Conservation (phyloP, 1,140 invertebrate species). For the Philotrypesis tridentata region DNA sequence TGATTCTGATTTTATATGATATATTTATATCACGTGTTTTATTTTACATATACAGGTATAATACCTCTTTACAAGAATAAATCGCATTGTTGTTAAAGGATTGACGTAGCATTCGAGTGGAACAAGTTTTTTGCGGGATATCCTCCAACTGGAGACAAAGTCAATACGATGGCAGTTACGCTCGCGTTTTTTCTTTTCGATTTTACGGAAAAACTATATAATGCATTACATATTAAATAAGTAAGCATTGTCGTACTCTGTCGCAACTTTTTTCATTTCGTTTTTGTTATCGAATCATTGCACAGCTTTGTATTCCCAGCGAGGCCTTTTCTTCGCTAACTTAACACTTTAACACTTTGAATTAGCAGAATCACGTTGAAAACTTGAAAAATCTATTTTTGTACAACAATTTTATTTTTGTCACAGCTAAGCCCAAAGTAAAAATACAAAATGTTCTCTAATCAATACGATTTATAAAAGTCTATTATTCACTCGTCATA, state of each 20-base stretch:
- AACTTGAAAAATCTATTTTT: constrained; percentile 41
- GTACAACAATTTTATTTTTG: constrained; percentile 10
- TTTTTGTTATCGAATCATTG: constrained; percentile 34
- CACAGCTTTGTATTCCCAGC: constrained; percentile 50
- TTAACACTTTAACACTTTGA: constrained; percentile 18
- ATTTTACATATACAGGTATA: constrained; percentile 55
- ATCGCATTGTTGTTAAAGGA: constrained; percentile 44
- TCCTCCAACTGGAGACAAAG: constrained; percentile 42
- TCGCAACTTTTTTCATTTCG: background rate
- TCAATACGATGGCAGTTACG: constrained; percentile 40
- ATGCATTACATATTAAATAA: constrained; percentile 33
- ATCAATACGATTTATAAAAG: constrained; percentile 35
- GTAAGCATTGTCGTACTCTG: constrained; percentile 34
- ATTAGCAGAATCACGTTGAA: constrained; percentile 19
- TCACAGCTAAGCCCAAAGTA: constrained; percentile 5
- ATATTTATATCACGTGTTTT: constrained; percentile 53
- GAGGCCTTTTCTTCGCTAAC: constrained; percentile 20
- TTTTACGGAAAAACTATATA: constrained; percentile 2
- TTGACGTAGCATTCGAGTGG: constrained; percentile 47
- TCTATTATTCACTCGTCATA: constrained; percentile 11
- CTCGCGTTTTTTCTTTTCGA: background rate
- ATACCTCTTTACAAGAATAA: constrained; percentile 56
- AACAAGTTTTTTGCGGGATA: constrained; percentile 40
- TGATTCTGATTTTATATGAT: constrained; percentile 37
- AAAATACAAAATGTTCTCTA: constrained; percentile 21